phyloP scores from a whole-genome alignment of 2,888 invertebrate genomes.

The Hydropsyche betteni region DNA sequence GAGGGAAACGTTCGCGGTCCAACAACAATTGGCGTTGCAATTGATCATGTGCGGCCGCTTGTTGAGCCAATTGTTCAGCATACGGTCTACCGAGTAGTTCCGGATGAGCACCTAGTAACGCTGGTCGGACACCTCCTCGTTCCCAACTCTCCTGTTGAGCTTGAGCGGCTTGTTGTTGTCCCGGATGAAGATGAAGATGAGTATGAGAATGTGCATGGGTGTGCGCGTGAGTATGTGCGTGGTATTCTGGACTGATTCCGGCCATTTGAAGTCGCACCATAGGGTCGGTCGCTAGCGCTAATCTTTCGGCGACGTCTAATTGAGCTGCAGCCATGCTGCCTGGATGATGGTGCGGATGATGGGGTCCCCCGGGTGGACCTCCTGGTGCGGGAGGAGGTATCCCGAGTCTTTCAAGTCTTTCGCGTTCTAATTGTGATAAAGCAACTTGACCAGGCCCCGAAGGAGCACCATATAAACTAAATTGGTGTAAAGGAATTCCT shows the following conservation, averaged over 20 bases:
- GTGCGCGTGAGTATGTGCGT: conserved; percentile 92
- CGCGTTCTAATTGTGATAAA: conserved; percentile 86
- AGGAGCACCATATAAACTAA: conserved; percentile 73
- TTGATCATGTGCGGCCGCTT: conserved; percentile 85
- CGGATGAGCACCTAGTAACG: conserved; percentile 77
- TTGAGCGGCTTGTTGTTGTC: conserved; percentile 72
- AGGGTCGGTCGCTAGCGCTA: conserved; percentile 88
- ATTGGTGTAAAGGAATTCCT: conserved; percentile 75
- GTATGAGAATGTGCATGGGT: conserved; percentile 91
- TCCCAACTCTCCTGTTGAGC: conserved; percentile 75
- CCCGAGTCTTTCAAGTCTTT: conserved; percentile 84
- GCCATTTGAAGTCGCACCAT: conserved; percentile 95
- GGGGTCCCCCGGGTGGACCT: conserved; percentile 64
- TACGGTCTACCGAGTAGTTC: conserved; percentile 83
- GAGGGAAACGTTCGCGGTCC: conserved; percentile 75
- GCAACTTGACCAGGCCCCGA: conserved; percentile 75
- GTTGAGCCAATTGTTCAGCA: conserved; percentile 82
- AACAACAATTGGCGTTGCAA: conserved; percentile 84
- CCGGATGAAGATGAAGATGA: conserved; percentile 82
- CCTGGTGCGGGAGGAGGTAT: conserved; percentile 71
- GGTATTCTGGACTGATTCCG: conserved; percentile 87
- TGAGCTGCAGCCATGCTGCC: conserved; percentile 68
- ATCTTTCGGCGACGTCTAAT: conserved; percentile 78
- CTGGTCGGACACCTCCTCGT: conserved; percentile 60
- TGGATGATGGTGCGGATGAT: conserved; percentile 65